Evolutionary conservation across 2,797 vertebrate genomes (phyloP), one percentile per base, ranked within the genome.

Genomic region (Typhlichthys eigenmanni): DNA sequence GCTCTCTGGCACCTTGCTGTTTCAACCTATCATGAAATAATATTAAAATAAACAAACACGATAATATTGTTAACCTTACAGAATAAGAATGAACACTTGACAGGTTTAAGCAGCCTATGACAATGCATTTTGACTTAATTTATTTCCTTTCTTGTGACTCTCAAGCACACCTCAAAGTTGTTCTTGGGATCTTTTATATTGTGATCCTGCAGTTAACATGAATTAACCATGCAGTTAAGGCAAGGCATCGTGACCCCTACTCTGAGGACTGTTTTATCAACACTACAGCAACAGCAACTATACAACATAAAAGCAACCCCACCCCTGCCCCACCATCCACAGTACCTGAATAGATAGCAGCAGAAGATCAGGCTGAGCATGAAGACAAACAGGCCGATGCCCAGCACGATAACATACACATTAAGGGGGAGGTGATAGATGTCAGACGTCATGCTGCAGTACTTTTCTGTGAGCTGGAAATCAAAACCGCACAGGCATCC

Each of bases 281-380:
- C 93, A 14, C 51, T 29, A 19, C 51, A 24, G 24, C 24, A 24
- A 24, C 24, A 24, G 24, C 24, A 24, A 24, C 24, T 24, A 24
- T 24, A 4, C 24, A 24, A 24, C 24, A 24, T 1, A 19, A 19
- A 1, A 19, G 17, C 17, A 19, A 19, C 17, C 50, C 50, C 47
- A n/a, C 53, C 46, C 46, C 1, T 24, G 19, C 19, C 19, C 19
- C 19, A 11, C 17, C 24, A 13, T 54, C 19, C 2, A 68, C 79
- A 55, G 24, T 77, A 93, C 94, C 93, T 93, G 90, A 95, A 94
- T 62, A 95, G 87, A 85, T 94, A 94, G 86, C 93, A 94, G 90
- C 93, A 94, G 89, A 94, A 94, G 79, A 94, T 93, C 81, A 95
- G 91, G 83, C 93, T 94, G 82, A 94, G 91, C 91, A 94, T 93